Evolutionary conservation across 2,888 invertebrate species (phyloP).

Genomic region (Cephus spinipes): DNA sequence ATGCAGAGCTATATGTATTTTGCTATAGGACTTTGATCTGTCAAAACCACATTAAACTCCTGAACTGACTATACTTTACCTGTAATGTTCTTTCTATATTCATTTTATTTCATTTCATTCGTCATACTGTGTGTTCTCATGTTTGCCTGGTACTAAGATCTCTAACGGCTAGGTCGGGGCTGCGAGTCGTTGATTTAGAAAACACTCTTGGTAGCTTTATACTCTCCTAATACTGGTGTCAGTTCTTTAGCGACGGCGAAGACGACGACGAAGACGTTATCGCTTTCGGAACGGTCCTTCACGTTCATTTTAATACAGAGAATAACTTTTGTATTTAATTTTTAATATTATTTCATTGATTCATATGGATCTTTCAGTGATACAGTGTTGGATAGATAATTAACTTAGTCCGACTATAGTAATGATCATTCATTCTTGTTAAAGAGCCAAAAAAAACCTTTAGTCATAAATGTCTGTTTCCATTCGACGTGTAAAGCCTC

Average conservation of each 20-base stretch:
- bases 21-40: no score
- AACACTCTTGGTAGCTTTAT: background rate
- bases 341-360: background rate
- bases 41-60: no score
- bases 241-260: conserved; percentile 16
- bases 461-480: background rate
- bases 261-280: background rate
- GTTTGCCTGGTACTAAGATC: conserved; percentile 16
- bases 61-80: background rate
- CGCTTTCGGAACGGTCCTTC: background rate
- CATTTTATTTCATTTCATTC: background rate
- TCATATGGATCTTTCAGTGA: background rate
- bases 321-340: background rate
- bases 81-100: background rate
- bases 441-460: background rate
- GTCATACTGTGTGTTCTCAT: background rate
- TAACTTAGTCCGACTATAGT: background rate
- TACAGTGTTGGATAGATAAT: background rate
- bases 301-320: background rate
- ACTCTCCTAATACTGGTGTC: conserved; percentile 16
- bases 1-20: no score
- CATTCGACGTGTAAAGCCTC: background rate
- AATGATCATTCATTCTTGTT: background rate
- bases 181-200: conserved; percentile 7
- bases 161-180: conserved; percentile 23